Evolutionary conservation across 2,113 vertebrate genomes (phyloP).

Genomic region (Tyto alba): DNA sequence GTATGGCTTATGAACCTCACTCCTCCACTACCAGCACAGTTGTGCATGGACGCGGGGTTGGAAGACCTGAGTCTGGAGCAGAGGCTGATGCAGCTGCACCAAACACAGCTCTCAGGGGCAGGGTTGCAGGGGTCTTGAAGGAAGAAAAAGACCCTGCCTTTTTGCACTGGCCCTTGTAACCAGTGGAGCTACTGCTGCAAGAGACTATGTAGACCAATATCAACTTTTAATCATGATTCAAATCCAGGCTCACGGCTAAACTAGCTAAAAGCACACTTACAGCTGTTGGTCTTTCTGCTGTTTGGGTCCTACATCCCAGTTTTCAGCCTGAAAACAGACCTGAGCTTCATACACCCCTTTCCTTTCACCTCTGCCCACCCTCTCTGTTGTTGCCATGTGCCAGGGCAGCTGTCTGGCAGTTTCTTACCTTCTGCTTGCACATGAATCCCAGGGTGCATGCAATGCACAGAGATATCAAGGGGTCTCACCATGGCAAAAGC

Average conservation of each 20-base stretch:
- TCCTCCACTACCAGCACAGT: accelerated
- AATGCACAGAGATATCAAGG: background rate
- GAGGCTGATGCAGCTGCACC: background rate
- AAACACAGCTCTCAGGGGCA: background rate
- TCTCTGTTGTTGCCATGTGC: background rate
- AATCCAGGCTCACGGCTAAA: background rate
- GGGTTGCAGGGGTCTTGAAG: background rate
- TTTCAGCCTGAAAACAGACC: background rate
- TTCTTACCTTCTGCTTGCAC: background rate
- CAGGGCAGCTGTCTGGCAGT: background rate
- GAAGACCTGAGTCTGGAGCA: background rate
- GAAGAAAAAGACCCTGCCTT: background rate
- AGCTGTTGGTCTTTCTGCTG: background rate
- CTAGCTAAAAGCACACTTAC: background rate
- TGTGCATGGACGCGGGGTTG: accelerated
- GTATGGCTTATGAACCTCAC: background rate
- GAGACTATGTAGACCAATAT: background rate
- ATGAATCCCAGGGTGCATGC: background rate
- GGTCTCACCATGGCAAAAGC: background rate
- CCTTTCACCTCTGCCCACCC: background rate
- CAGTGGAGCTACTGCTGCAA: background rate
- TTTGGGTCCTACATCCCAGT: background rate
- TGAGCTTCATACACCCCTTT: background rate
- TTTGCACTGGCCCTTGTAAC: background rate
- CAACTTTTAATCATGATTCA: background rate